Conservation (phyloP, 2,888 invertebrate genomes). For the Pandemis cinnamomeana region DNA sequence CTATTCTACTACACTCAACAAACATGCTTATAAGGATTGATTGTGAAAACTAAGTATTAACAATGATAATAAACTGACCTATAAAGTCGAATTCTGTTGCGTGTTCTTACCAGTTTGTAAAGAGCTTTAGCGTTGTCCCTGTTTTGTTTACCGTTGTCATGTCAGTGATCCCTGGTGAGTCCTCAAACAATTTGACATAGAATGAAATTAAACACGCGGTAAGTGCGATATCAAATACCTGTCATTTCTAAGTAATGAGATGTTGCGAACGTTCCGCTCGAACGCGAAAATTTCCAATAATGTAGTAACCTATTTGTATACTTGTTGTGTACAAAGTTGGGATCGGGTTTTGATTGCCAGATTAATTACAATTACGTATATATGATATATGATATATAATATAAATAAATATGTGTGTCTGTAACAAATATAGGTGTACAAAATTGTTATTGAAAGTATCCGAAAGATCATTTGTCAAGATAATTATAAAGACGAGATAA, state of each 20-base stretch:
- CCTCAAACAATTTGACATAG: neutral
- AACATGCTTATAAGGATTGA: too few relatives aligned
- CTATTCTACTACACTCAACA: too few relatives aligned
- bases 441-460: neutral
- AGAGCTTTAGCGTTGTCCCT: neutral
- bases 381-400: too few relatives aligned
- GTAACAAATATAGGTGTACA: neutral
- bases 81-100: neutral
- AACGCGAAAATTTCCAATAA: neutral
- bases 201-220: neutral
- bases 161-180: neutral
- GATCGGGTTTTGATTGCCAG: neutral
- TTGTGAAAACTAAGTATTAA: too few relatives aligned
- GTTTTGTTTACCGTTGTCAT: neutral
- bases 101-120: neutral
- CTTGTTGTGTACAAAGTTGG: neutral
- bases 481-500: too few relatives aligned
- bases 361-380: neutral
- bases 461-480: too few relatives aligned
- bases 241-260: neutral
- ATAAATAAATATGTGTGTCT: neutral
- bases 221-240: slow-evolving; percentile 8
- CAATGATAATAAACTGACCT: too few relatives aligned
- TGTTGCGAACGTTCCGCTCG: neutral
- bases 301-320: neutral